Percentiles rank a stretch among this genome's conserved stretches.
Conservation (phyloP, 2,888 invertebrate species). For the Apocheima hispidaria region DNA sequence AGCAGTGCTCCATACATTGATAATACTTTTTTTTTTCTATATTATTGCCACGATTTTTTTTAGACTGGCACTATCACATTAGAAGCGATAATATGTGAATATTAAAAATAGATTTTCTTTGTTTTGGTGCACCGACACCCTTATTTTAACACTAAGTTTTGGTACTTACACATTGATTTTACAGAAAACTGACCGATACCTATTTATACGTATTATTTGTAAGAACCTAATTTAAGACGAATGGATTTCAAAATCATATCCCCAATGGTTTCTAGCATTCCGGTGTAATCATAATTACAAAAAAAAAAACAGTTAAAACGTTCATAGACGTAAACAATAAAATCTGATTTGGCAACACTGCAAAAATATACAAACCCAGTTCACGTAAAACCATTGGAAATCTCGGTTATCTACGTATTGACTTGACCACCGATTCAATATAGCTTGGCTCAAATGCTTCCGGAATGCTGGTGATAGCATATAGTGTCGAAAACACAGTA, state of each 20-base stretch:
- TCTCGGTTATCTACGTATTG: conserved; percentile 44
- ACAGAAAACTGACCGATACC: conserved; percentile 42
- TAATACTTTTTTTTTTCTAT: conserved; percentile 58
- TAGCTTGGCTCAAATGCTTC: conserved; percentile 65
- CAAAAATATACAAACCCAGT: conserved; percentile 35
- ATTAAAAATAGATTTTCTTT: conserved; percentile 78
- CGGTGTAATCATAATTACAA: neutral
- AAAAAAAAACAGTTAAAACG: neutral
- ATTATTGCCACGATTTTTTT: conserved; percentile 59
- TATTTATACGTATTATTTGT: conserved; percentile 27
- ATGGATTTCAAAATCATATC: neutral
- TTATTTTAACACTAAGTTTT: conserved; percentile 65
- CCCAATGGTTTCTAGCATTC: conserved; percentile 2
- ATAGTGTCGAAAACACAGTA: conserved; percentile 51
- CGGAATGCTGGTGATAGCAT: conserved; percentile 67
- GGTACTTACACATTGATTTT: conserved; percentile 55
- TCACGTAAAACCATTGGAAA: conserved; percentile 36
- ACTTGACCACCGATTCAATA: conserved; percentile 43
- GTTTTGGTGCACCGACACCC: conserved; percentile 69
- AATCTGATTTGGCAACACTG: conserved; percentile 23
- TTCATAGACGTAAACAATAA: neutral
- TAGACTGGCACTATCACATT: conserved; percentile 58
- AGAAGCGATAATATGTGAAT: conserved; percentile 69
- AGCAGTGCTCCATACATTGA: conserved; percentile 40
- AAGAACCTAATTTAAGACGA: neutral